phyloP scores from a whole-genome alignment of 2,113 vertebrate genomes.

The Nematolebias whitei region DNA sequence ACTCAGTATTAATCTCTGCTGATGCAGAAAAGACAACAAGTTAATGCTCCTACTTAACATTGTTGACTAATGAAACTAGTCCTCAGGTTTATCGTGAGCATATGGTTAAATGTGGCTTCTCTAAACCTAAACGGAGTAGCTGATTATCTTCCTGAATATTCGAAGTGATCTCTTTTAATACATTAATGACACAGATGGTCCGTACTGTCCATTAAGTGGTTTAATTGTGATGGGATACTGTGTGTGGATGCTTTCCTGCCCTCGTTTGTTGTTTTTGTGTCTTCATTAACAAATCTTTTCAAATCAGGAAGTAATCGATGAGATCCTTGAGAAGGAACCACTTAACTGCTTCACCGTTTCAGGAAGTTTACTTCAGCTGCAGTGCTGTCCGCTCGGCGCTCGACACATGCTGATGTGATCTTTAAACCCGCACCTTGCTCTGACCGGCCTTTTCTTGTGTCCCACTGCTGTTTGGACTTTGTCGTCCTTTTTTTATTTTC shows the following conservation, averaged over 20 bases:
- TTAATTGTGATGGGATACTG: no score
- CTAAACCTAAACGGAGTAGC: constrained; percentile 13
- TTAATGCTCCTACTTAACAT: constrained; percentile 32
- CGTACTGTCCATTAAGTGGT: constrained; percentile 12
- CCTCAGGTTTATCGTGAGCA: constrained; percentile 28
- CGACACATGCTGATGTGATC: constrained; percentile 27
- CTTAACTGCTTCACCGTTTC: constrained; percentile 18
- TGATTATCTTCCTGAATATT: constrained; percentile 58
- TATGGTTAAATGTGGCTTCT: constrained; percentile 45
- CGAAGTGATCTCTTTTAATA: constrained; percentile 45
- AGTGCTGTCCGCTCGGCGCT: constrained; percentile 13
- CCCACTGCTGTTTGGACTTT: constrained; percentile 54
- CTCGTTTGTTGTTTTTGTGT: constrained; percentile 23
- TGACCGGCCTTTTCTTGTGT: constrained; percentile 22
- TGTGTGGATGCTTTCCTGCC: not conserved
- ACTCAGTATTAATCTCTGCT: not conserved
- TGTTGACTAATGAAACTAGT: constrained; percentile 10
- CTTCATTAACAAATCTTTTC: constrained; percentile 19
- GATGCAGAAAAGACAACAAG: constrained; percentile 6
- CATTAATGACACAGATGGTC: constrained; percentile 36
- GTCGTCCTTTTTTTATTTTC: constrained; percentile 43
- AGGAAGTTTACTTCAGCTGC: constrained; percentile 41
- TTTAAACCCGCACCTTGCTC: constrained; percentile 45
- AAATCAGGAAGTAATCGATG: constrained; percentile 62
- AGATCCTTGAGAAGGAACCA: constrained; percentile 34